Conservation (phyloP, 2,888 invertebrate species). For the Herminia tarsipennalis region DNA sequence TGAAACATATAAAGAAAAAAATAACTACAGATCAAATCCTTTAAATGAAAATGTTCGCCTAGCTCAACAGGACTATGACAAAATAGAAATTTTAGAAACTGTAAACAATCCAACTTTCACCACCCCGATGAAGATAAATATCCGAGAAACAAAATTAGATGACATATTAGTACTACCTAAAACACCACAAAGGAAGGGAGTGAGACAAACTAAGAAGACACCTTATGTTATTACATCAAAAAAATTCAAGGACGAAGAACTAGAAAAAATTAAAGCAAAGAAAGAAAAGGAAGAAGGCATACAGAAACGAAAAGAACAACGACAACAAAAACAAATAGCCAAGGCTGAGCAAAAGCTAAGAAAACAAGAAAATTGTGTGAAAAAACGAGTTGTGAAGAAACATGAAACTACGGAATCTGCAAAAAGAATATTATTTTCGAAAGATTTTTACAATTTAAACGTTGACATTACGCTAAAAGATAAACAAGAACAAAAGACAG, state of each 20-base stretch:
- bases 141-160: slow-evolving; percentile 11
- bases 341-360: not conserved
- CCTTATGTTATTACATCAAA: slow-evolving; percentile 21
- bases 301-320: slow-evolving; percentile 19
- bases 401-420: not conserved
- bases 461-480: not conserved
- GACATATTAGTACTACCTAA: slow-evolving; percentile 22
- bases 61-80: not conserved
- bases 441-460: slow-evolving; percentile 1
- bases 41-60: not conserved
- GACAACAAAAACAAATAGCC: slow-evolving; percentile 10
- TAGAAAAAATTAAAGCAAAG: slow-evolving; percentile 16
- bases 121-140: not conserved
- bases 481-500: not conserved
- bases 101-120: slow-evolving; percentile 5
- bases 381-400: slow-evolving; percentile 3
- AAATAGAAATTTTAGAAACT: slow-evolving; percentile 7
- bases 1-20: slow-evolving; percentile 2
- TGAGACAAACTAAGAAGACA: slow-evolving; percentile 15
- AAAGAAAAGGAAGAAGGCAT: slow-evolving; percentile 24
- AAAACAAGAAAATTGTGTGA: not conserved
- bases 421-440: not conserved
- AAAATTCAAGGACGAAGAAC: slow-evolving; percentile 19
- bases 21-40: not conserved
- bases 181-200: slow-evolving; percentile 23